Percentiles rank a stretch among this genome's conserved stretches.
phyloP scores from a whole-genome alignment of 2,113 vertebrate species.

The Paraplagusia blochii region DNA sequence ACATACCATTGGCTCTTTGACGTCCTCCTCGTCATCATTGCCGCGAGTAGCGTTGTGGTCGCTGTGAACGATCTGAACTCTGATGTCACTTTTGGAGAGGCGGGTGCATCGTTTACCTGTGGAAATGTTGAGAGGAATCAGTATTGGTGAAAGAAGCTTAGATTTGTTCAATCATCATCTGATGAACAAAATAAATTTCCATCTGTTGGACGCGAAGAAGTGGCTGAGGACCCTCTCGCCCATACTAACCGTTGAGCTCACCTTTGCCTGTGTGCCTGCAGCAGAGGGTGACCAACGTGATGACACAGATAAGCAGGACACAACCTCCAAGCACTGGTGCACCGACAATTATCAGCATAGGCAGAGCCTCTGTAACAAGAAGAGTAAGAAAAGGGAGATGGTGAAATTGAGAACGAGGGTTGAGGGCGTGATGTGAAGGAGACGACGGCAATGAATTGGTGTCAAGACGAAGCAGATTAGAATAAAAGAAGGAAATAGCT shows the following conservation, averaged over 20 bases:
- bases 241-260: slow-evolving; percentile 77
- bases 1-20: slow-evolving; percentile 81
- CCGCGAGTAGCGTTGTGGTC: slow-evolving; percentile 80
- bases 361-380: slow-evolving; percentile 75
- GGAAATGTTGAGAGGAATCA: slow-evolving; percentile 4
- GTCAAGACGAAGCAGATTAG: slow-evolving; percentile 38
- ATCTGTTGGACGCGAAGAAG: slow-evolving; percentile 36
- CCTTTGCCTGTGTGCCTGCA: slow-evolving; percentile 81
- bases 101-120: slow-evolving; percentile 80
- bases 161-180: no score
- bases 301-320: slow-evolving; percentile 77
- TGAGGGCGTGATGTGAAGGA: slow-evolving; percentile 14
- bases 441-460: slow-evolving; percentile 22
- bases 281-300: slow-evolving; percentile 78
- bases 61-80: slow-evolving; percentile 83
- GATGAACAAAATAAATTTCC: not conserved
- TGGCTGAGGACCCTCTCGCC: slow-evolving; percentile 38
- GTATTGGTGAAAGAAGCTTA: not conserved
- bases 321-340: slow-evolving; percentile 75
- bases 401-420: not conserved
- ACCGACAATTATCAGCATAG: slow-evolving; percentile 77
- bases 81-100: slow-evolving; percentile 83
- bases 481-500: slow-evolving; percentile 37
- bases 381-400: slow-evolving; percentile 11
- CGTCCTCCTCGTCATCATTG: slow-evolving; percentile 82